A percentile compares a stretch with the other conserved stretches of the same genome.
These are phyloP conservation scores for Drosophila gaucha DNA, from an alignment of 2,888 invertebrate genomes.

Conservation along the genomic window DNA sequence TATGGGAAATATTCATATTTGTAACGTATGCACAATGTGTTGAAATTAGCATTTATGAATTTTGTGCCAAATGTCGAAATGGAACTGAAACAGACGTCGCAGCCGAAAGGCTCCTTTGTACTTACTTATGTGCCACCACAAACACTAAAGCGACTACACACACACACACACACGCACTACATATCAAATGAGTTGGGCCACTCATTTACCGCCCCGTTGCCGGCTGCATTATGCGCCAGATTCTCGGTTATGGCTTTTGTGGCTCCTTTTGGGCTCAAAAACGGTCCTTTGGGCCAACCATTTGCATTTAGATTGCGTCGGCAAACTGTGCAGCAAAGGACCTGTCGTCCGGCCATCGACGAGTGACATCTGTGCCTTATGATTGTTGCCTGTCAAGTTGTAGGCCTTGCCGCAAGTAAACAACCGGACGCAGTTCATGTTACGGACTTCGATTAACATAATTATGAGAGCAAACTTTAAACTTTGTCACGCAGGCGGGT, in stretches of 20 bases:
- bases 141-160: slow-evolving; percentile 37
- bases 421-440: slow-evolving; percentile 53
- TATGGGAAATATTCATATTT: slow-evolving; percentile 81
- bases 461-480: slow-evolving; percentile 61
- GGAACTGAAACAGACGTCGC: slow-evolving; percentile 58
- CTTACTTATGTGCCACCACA: slow-evolving; percentile 45
- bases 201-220: slow-evolving; percentile 41
- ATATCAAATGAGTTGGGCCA: slow-evolving; percentile 52
- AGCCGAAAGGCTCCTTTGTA: slow-evolving; percentile 35
- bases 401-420: slow-evolving; percentile 46
- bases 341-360: slow-evolving; percentile 22
- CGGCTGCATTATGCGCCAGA: slow-evolving; percentile 66
- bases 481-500: slow-evolving; percentile 21
- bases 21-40: slow-evolving; percentile 80
- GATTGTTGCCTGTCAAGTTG: slow-evolving; percentile 65
- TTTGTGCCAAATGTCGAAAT: slow-evolving; percentile 78
- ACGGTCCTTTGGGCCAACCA: slow-evolving; percentile 52
- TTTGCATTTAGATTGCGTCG: slow-evolving; percentile 77
- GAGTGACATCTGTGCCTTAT: slow-evolving; percentile 70
- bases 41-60: slow-evolving; percentile 83
- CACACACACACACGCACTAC: slow-evolving; percentile 28
- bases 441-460: slow-evolving; percentile 65
- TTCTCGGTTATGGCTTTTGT: slow-evolving; percentile 75
- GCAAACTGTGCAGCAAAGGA: slow-evolving; percentile 28
- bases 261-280: slow-evolving; percentile 60